These are phyloP conservation scores for Alloplasta piceator DNA, from an alignment of 2,888 invertebrate species.

Conservation along the genomic window DNA sequence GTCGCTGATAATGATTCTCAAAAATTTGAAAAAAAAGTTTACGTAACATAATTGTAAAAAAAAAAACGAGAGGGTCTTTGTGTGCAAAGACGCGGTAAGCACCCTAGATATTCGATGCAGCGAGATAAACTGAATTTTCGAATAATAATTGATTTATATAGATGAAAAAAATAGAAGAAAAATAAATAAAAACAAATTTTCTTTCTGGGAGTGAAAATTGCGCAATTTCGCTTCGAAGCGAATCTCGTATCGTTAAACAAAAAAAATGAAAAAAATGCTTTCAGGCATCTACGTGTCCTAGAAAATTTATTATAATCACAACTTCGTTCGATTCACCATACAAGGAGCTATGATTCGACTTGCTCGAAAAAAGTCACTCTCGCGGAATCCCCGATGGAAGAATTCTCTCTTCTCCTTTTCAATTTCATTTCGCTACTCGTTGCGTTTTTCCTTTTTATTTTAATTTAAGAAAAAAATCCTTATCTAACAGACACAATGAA, in stretches of 20 bases:
- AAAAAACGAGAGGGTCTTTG: too few relatives aligned
- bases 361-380: constrained; percentile 41
- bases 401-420: constrained; percentile 1
- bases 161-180: constrained; percentile 38
- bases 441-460: not conserved
- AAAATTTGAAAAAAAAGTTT: constrained; percentile 18
- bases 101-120: too few relatives aligned
- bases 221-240: constrained; percentile 8
- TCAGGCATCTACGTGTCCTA: constrained; percentile 73
- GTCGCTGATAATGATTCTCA: constrained; percentile 15
- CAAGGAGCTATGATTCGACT: constrained; percentile 36
- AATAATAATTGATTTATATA: not conserved
- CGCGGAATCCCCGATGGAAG: constrained; percentile 22
- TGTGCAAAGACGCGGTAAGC: too few relatives aligned
- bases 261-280: constrained; percentile 69
- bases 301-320: constrained; percentile 78
- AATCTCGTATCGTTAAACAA: constrained; percentile 28
- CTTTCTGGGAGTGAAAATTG: constrained; percentile 32
- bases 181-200: constrained; percentile 23
- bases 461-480: constrained; percentile 59
- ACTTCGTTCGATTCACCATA: constrained; percentile 70
- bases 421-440: not conserved
- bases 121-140: too few relatives aligned
- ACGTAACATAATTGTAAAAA: too few relatives aligned
- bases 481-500: constrained; percentile 76